These are phyloP conservation scores for Apis dorsata DNA, from an alignment of 1,140 invertebrate genomes.

Conservation along the genomic window DNA sequence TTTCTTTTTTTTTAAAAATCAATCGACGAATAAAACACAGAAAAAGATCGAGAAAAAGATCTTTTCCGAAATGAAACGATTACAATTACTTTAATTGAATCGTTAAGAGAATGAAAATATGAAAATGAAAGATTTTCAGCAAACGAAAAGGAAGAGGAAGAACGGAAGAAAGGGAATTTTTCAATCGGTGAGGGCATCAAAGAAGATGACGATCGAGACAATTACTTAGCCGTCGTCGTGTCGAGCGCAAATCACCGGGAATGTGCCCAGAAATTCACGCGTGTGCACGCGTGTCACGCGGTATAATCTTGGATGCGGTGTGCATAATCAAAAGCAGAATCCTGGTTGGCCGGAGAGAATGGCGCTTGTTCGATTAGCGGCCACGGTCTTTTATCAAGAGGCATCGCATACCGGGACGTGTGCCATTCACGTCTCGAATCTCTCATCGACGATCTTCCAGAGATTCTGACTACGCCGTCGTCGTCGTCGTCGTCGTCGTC, in stretches of 20 bases:
- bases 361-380: constrained; percentile 62
- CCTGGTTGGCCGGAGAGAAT: constrained; percentile 31
- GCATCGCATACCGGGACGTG: constrained; percentile 45
- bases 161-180: too few species aligned
- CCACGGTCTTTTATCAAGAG: constrained; percentile 53
- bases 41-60: too few species aligned
- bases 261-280: not conserved
- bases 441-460: constrained; percentile 47
- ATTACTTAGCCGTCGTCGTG: too few species aligned
- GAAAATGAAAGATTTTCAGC: too few species aligned
- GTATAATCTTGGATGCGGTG: constrained; percentile 41
- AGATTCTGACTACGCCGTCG: constrained; percentile 29
- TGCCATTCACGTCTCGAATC: constrained; percentile 57
- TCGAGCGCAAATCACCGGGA: constrained; percentile 24
- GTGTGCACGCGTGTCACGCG: constrained; percentile 33
- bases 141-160: too few species aligned
- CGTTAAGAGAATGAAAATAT: too few species aligned
- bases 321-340: constrained; percentile 54
- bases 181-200: too few species aligned
- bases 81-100: too few species aligned
- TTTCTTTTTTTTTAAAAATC: too few species aligned
- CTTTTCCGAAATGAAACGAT: too few species aligned
- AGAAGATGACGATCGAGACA: too few species aligned
- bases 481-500: constrained; percentile 28
- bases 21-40: too few species aligned